phyloP scores from a whole-genome alignment of 92 coral and sea anemone species.

The Epizoanthus stellaris region DNA sequence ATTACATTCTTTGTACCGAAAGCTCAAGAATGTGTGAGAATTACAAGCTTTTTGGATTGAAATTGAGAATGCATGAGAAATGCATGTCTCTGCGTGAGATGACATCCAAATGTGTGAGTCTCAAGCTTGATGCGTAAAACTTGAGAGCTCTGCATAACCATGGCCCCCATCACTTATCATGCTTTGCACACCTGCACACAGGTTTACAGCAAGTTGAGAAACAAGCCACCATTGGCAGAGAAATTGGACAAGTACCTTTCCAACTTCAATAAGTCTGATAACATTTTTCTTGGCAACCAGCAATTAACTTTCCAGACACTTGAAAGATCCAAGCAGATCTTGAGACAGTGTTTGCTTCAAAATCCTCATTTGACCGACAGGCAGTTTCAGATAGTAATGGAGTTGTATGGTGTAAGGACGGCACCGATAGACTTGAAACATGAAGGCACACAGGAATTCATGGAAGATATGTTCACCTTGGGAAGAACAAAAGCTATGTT shows the following conservation, averaged over 20 bases:
- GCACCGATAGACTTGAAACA: conserved; percentile 30
- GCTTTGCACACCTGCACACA: conserved; percentile 10
- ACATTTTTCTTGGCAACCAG: conserved; percentile 67
- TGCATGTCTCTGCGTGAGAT: no score
- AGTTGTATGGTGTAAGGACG: conserved; percentile 59
- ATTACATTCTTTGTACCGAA: no score
- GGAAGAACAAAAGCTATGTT: conserved; percentile 61
- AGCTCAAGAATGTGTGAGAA: no score
- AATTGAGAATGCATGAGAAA: no score
- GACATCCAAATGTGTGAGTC: no score
- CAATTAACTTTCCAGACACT: conserved; percentile 63
- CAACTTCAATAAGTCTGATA: conserved; percentile 80
- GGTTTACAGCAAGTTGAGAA: conserved; percentile 73
- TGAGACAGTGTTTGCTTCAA: conserved; percentile 73
- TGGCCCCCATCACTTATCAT: no score
- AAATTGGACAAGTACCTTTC: conserved; percentile 75
- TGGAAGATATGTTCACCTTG: conserved; percentile 51
- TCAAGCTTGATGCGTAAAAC: no score
- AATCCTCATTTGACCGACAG: conserved; percentile 70
- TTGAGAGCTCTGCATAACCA: no score
- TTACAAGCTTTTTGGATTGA: no score
- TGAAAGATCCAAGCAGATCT: conserved; percentile 56
- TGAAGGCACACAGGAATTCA: conserved; percentile 13
- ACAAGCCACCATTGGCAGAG: conserved; percentile 72
- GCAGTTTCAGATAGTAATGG: conserved; percentile 62